phyloP scores from a whole-genome alignment of 2,797 vertebrate species.

The Sylvilagus floridanus region DNA sequence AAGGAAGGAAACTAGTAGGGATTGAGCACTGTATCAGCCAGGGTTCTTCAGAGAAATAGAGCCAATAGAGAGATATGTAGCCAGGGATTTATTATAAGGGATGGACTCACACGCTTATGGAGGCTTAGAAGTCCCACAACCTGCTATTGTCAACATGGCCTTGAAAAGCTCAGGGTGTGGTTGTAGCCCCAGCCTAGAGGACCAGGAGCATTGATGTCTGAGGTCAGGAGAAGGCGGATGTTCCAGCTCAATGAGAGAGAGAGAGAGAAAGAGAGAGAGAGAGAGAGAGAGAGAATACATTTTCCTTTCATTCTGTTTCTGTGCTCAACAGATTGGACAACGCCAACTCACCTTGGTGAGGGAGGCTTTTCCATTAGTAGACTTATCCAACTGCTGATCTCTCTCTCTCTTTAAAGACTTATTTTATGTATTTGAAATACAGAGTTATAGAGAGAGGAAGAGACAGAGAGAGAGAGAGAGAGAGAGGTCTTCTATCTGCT shows the following conservation, averaged over 20 bases:
- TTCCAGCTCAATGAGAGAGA: not conserved
- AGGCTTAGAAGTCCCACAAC: not conserved
- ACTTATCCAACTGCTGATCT: not conserved
- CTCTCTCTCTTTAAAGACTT: not conserved
- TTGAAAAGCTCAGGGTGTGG: not conserved
- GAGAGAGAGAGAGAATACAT: not conserved
- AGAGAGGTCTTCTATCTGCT: too few species aligned
- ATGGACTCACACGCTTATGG: not conserved
- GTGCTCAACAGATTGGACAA: not conserved
- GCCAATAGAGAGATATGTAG: not conserved
- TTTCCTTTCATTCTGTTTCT: not conserved
- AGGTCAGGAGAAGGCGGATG: not conserved
- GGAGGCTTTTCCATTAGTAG: not conserved
- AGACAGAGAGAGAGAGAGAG: too few species aligned
- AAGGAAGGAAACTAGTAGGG: not conserved
- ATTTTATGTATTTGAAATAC: too few species aligned
- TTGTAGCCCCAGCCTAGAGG: not conserved
- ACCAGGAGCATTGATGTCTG: not conserved
- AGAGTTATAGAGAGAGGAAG: too few species aligned
- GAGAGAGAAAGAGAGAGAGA: not conserved
- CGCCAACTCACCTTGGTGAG: not conserved
- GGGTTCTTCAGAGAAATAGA: not conserved
- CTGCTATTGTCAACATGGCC: not conserved
- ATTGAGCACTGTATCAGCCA: not conserved
- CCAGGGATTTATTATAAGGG: not conserved